These are phyloP conservation scores for Scomber scombrus DNA, from an alignment of 2,113 vertebrate species.

Conservation along the genomic window DNA sequence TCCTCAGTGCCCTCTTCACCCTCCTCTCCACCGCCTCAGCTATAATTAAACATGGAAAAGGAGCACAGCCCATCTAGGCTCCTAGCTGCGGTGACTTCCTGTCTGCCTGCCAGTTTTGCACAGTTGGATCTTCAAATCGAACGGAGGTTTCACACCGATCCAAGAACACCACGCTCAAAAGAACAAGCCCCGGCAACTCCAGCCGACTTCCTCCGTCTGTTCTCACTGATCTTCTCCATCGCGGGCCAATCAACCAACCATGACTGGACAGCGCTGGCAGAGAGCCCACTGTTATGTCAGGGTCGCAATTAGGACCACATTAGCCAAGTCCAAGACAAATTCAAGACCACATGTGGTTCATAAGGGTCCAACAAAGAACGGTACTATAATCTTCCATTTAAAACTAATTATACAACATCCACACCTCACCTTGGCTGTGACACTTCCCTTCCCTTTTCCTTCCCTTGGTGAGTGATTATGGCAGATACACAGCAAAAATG, in stretches of 20 bases:
- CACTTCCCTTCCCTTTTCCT: background rate
- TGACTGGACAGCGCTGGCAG: slow-evolving; percentile 30
- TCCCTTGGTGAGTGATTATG: background rate
- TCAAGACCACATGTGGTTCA: background rate
- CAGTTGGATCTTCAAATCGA: slow-evolving; percentile 42
- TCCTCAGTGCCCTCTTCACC: slow-evolving; percentile 38
- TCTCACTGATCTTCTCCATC: slow-evolving; percentile 36
- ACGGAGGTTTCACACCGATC: slow-evolving; percentile 52
- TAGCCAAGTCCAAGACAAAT: slow-evolving; percentile 1
- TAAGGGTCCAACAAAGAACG: background rate
- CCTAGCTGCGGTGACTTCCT: slow-evolving; percentile 51
- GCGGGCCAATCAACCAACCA: background rate
- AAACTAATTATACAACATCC: background rate
- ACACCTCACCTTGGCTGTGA: background rate
- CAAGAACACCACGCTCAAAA: slow-evolving; percentile 52
- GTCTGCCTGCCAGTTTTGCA: slow-evolving; percentile 33
- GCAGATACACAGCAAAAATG: too few relatives aligned
- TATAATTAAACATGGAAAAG: slow-evolving; percentile 67
- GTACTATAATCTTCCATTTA: background rate
- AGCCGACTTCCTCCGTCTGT: slow-evolving; percentile 51
- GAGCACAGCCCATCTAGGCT: slow-evolving; percentile 51
- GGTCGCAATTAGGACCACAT: slow-evolving; percentile 20
- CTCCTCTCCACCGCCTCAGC: slow-evolving; percentile 47
- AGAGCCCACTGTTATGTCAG: slow-evolving; percentile 29
- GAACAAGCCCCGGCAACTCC: slow-evolving; percentile 37